Conservation (phyloP, 2,113 vertebrate species). For the chimpanzee (Pan troglodytes) region NHGRI_mPanTro3-v2.1_pri NC_072407.2:69496001-69496500, state of each 20-base stretch:
- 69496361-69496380: neutral
- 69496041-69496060: too few relatives aligned
- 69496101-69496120: neutral
- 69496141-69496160: neutral
- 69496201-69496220: neutral
- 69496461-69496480: neutral
- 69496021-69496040: too few relatives aligned
- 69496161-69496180: neutral
- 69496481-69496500: neutral
- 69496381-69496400: neutral
- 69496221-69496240: neutral
- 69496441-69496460: neutral
- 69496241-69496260: neutral
- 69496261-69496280: neutral
- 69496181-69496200: neutral
- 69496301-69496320: neutral
- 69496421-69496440: neutral
- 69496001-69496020: too few relatives aligned
- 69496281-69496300: neutral
- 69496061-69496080: neutral
- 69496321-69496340: neutral
- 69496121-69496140: neutral
- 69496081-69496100: neutral
- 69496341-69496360: neutral
- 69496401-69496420: neutral